Base-by-base conservation (phyloP, 2,888 invertebrate species). In the Caenorhabditis sp. region DNA sequence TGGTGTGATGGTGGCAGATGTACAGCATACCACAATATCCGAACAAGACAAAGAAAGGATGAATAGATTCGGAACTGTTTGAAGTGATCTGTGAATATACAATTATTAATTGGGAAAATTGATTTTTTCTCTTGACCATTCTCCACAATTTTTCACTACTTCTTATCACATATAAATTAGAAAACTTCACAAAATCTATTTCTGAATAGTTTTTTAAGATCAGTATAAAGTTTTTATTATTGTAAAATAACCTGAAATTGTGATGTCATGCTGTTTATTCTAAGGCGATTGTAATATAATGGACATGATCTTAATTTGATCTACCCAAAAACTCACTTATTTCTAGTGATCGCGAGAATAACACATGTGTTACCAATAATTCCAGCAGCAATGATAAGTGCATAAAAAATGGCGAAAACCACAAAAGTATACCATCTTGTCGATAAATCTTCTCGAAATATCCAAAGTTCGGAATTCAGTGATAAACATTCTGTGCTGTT, bases 61-160 rank as follows among this genome's bases (percentile, higher is more conserved):
- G 76, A 86, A 86, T 63, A 86, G 71, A 58, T 86, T 86, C n/a
- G 86, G 86, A 50, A 86, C 86, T 1, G 86, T 86, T 80, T 86
- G 86, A 12, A 86, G 83, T 10, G 84, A 68, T 62, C 85, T 85
- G 10, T 31, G 10, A 71, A 50, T 81, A 79, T 17, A n/a, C n/a
- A n/a, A n/a, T n/a, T n/a, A n/a, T n/a, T n/a, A n/a, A n/a, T n/a
- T n/a, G n/a, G n/a, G n/a, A n/a, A n/a, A n/a, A n/a, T n/a, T n/a
- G n/a, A n/a, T n/a, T n/a, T n/a, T n/a, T n/a, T n/a, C n/a, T n/a
- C n/a, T n/a, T n/a, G n/a, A n/a, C n/a, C n/a, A n/a, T n/a, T n/a
- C n/a, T n/a, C n/a, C n/a, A n/a, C n/a, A n/a, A n/a, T n/a, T n/a
- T n/a, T n/a, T n/a, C n/a, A n/a, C n/a, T n/a, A n/a, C n/a, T n/a